Conservation (phyloP, 2,888 invertebrate species). For the Caenorhabditis sp. region DNA sequence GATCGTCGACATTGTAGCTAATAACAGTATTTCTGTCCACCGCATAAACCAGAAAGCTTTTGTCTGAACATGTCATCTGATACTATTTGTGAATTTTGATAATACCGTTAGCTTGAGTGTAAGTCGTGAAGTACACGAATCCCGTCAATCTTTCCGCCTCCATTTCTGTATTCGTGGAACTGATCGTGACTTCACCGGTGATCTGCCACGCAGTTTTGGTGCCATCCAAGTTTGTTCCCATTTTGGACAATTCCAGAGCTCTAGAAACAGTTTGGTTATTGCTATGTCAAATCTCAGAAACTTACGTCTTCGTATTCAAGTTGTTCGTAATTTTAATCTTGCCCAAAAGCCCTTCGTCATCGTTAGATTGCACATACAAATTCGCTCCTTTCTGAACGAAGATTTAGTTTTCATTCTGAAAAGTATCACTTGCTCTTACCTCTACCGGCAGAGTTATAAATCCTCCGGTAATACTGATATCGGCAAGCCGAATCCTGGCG, state of each 20-base stretch:
- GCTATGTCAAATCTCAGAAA: background rate
- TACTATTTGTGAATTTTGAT: too few species aligned
- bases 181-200: slow-evolving; percentile 3
- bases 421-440: background rate
- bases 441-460: background rate
- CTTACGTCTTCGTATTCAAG: background rate
- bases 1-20: background rate
- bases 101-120: slow-evolving; percentile 20
- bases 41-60: slow-evolving; percentile 1
- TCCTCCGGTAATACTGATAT: background rate
- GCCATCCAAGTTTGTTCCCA: slow-evolving; percentile 22
- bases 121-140: slow-evolving; percentile 29
- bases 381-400: slow-evolving; percentile 10
- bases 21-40: background rate
- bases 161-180: background rate
- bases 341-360: background rate
- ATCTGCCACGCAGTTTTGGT: slow-evolving; percentile 1
- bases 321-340: slow-evolving; percentile 21
- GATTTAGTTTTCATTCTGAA: background rate
- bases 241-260: background rate
- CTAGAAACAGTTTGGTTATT: background rate
- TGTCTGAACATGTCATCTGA: too few species aligned
- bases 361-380: slow-evolving; percentile 13
- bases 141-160: slow-evolving; percentile 10
- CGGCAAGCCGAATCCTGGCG: background rate